A percentile compares a stretch with the other conserved stretches of the same genome.
Conservation (phyloP, 2,113 vertebrate genomes). For the Rhadina sibilatrix region DNA sequence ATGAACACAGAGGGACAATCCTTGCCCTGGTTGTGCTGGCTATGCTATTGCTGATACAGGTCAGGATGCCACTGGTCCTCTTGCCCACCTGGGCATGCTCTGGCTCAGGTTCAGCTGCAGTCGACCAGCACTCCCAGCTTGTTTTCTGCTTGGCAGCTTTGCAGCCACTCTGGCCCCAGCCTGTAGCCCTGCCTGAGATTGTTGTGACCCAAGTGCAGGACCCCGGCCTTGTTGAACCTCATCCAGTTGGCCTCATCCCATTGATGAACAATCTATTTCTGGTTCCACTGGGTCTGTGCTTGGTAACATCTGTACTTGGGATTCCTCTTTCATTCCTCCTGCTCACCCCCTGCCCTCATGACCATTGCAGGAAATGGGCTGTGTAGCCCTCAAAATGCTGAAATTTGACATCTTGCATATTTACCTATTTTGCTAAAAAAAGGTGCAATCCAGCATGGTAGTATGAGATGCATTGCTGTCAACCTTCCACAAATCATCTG, state of each 20-base stretch:
- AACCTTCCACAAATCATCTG: background rate
- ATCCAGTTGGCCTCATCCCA: background rate
- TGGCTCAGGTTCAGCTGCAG: background rate
- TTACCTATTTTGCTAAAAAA: background rate
- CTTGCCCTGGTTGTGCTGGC: background rate
- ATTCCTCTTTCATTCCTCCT: background rate
- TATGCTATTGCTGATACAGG: background rate
- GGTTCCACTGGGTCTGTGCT: background rate
- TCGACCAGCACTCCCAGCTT: rapidly evolving
- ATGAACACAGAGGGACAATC: background rate
- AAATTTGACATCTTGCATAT: background rate
- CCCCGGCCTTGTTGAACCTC: background rate
- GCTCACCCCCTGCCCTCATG: background rate
- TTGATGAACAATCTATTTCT: background rate
- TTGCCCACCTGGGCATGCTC: background rate
- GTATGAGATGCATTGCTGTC: background rate
- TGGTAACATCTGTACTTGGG: background rate
- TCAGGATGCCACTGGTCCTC: background rate
- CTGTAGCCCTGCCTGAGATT: rapidly evolving
- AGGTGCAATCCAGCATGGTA: background rate
- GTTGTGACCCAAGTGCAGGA: background rate
- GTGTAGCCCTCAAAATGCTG: background rate
- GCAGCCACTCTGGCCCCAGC: rapidly evolving
- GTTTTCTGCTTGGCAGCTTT: background rate
- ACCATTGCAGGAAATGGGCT: background rate